Conservation (phyloP, 64 coral and sea anemone genomes). For the Pachyseris speciosa region DNA sequence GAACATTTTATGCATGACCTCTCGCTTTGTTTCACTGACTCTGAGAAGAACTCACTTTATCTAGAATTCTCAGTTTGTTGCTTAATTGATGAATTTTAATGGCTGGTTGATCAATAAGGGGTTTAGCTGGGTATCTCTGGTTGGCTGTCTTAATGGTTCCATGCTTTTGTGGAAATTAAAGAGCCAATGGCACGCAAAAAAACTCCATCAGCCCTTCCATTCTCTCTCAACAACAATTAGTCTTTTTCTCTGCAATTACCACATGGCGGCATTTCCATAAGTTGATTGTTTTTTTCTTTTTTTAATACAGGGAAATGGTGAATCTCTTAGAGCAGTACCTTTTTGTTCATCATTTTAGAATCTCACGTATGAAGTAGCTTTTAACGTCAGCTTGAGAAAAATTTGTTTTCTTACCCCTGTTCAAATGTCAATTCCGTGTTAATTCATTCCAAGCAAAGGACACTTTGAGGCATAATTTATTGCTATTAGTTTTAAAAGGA, state of each 20-base stretch:
- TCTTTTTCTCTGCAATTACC: slow-evolving; percentile 33
- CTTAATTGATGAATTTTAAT: slow-evolving; percentile 78
- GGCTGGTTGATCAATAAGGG: not conserved
- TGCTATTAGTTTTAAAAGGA: slow-evolving; percentile 26
- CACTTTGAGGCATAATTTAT: slow-evolving; percentile 22
- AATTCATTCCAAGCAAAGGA: not conserved
- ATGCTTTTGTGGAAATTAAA: not conserved
- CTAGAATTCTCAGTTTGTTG: not conserved
- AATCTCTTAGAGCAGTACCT: not conserved
- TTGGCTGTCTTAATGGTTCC: slow-evolving; percentile 34
- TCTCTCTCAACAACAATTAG: slow-evolving; percentile 50
- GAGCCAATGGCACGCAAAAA: slow-evolving; percentile 15
- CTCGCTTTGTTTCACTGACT: not conserved
- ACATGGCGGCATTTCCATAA: slow-evolving; percentile 16
- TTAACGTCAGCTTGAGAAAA: not conserved
- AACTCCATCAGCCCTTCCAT: slow-evolving; percentile 2
- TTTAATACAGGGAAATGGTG: not conserved
- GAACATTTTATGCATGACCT: not conserved
- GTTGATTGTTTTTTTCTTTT: slow-evolving; percentile 15
- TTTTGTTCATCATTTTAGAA: not conserved
- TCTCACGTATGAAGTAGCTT: not conserved
- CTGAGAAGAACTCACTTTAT: not conserved
- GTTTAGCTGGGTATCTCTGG: not conserved
- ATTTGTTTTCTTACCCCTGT: not conserved
- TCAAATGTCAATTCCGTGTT: not conserved